Conservation (phyloP, 2,888 invertebrate genomes). For the Nephrotoma guestfalica region DNA sequence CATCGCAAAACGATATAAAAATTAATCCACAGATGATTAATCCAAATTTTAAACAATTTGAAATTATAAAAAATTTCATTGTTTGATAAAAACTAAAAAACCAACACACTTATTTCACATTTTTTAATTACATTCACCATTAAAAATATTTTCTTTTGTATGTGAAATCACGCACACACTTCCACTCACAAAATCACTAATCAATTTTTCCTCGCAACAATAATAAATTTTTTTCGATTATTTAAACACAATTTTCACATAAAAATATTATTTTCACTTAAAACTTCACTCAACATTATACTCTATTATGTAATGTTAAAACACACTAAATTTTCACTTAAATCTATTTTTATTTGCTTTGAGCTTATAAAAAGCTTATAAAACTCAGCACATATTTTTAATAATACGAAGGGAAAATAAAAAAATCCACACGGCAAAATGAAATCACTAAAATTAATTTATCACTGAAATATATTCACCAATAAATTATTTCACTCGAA, state of each 20-base stretch:
- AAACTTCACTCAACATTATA: not conserved
- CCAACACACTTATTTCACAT: not conserved
- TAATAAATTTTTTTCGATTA: not conserved
- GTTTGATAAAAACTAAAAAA: not conserved
- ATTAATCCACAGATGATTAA: slow-evolving; percentile 31
- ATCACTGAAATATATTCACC: not conserved
- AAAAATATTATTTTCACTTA: not conserved
- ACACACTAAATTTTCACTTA: not conserved
- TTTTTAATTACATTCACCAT: not conserved
- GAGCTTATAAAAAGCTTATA: not conserved
- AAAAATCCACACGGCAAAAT: not conserved
- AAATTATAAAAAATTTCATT: not conserved
- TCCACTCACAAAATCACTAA: not conserved
- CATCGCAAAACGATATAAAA: slow-evolving; percentile 21
- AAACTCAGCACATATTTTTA: not conserved
- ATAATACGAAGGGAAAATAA: not conserved
- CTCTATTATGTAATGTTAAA: not conserved
- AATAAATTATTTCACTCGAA: not conserved
- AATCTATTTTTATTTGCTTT: not conserved
- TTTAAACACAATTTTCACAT: not conserved
- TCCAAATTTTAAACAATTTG: slow-evolving; percentile 17
- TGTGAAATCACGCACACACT: not conserved
- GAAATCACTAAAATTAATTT: not conserved
- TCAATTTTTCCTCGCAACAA: no score
- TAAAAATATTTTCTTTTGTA: not conserved